phyloP scores from a whole-genome alignment of 1,140 invertebrate species.

The Drosophila tsacasi region DNA sequence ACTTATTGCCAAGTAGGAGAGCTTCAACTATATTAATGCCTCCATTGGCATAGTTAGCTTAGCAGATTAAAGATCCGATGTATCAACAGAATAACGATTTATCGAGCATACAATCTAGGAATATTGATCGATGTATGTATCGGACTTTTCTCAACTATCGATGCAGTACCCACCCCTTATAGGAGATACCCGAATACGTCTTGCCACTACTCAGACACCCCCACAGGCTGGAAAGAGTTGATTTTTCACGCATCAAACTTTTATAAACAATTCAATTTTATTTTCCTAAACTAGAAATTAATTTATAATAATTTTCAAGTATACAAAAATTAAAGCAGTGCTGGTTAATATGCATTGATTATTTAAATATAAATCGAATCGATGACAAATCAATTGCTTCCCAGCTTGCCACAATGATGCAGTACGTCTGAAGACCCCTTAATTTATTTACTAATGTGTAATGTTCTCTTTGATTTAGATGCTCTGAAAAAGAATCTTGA shows the following conservation, averaged over 20 bases:
- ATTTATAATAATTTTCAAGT: too few relatives aligned
- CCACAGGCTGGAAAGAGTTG: neutral
- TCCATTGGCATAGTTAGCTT: neutral
- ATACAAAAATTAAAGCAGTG: too few relatives aligned
- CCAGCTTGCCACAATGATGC: neutral
- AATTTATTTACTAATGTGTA: conserved; percentile 66
- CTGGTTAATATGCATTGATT: too few relatives aligned
- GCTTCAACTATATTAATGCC: too few relatives aligned
- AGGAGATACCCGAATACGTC: conserved; percentile 51
- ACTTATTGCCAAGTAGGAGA: neutral
- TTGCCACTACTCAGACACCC: conserved; percentile 5
- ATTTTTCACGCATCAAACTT: neutral
- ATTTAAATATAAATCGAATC: neutral
- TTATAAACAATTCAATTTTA: too few relatives aligned
- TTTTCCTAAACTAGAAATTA: neutral
- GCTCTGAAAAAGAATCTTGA: conserved; percentile 71
- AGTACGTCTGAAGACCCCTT: conserved; percentile 43
- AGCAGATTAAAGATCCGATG: neutral
- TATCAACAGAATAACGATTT: neutral
- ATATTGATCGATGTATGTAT: neutral
- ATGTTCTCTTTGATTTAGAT: conserved; percentile 84
- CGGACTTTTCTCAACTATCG: neutral
- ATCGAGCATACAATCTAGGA: neutral
- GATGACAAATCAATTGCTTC: neutral
- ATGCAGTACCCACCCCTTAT: neutral